Conservation (phyloP, 2,797 vertebrate species). For the Eulemur albifrons region DNA sequence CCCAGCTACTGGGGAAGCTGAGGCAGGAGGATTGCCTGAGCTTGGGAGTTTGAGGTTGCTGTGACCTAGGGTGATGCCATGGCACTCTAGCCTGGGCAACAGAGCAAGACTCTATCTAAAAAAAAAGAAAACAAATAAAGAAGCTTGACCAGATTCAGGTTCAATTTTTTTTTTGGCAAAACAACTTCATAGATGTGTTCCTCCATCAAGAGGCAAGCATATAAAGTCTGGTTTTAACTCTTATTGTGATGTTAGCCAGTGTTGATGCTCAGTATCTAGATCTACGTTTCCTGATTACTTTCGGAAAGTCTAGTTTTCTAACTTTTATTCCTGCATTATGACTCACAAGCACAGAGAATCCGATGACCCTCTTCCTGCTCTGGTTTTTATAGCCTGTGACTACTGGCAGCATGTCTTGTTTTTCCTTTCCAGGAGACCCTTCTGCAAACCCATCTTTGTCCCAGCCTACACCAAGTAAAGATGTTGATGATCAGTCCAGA, state of each 20-base stretch:
- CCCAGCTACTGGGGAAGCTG: too few species aligned
- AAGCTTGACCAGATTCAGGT: neutral
- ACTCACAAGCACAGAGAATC: neutral
- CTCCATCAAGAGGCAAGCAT: neutral
- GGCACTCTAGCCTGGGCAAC: too few species aligned
- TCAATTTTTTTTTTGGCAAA: neutral
- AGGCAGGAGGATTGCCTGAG: too few species aligned
- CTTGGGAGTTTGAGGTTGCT: too few species aligned
- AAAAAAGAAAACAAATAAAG: too few species aligned
- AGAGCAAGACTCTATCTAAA: too few species aligned
- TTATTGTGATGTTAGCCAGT: neutral
- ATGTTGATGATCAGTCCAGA: constrained; percentile 91
- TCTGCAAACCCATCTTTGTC: constrained; percentile 83
- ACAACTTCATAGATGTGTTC: neutral
- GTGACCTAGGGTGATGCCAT: too few species aligned
- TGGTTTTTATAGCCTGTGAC: neutral
- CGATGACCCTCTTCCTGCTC: neutral
- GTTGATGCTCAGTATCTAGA: neutral
- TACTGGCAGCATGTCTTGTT: neutral
- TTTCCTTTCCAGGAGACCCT: constrained; percentile 81
- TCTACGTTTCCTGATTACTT: neutral
- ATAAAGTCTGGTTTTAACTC: neutral
- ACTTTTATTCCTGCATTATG: neutral
- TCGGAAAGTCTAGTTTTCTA: neutral
- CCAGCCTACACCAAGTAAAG: constrained; percentile 88